Base-by-base conservation (phyloP, 1,140 invertebrate genomes). In the Drosophila lacteicornis region DNA sequence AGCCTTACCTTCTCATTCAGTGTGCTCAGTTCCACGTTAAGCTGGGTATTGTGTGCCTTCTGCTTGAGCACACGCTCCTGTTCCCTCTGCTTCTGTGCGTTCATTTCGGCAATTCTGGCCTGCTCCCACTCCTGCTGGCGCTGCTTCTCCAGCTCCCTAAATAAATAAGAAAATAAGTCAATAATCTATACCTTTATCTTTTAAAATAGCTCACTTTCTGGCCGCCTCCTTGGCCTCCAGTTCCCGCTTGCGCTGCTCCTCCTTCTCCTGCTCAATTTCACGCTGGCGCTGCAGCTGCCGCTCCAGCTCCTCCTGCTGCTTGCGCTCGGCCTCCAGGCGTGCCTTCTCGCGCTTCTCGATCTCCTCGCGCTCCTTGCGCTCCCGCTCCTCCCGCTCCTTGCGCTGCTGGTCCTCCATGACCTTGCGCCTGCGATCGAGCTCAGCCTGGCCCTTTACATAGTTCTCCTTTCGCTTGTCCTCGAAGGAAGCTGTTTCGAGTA, bases 381-480 rank as follows among this genome's bases (percentile, higher is more conserved):
- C 97, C 30, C 98, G 94, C 91, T 98, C 98, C 82, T 99, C 98
- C 83, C 97, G 95, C 86, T 98, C 92, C 61, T 93, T 93, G n/a
- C 92, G 86, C 45, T 93, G 92, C 61, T 92, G 90, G 53, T 93
- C 92, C 63, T 92, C 98, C 96, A 63, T 97, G 93, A 98, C 95
- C 91, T 98, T 97, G 40, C 99, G 94, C 61, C 99, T 94, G 68
- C 97, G 94, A 91, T 99, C 99, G 49, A 99, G 93, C 93, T 99
- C 99, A 0, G 98, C 98, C 92, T 99, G 98, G 2, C 99, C 99
- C 91, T 99, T 98, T 65, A 99, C 98, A 94, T 98, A 99, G 93
- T 99, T 99, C 93, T 99, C 98, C 93, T 98, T 97, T 22, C 99
- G 94, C 92, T 98, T 98, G 93, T 99, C 99, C 93, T 99, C 99